These are phyloP conservation scores for Zapornia atra DNA, from an alignment of 2,113 vertebrate genomes.

Conservation along the genomic window DNA sequence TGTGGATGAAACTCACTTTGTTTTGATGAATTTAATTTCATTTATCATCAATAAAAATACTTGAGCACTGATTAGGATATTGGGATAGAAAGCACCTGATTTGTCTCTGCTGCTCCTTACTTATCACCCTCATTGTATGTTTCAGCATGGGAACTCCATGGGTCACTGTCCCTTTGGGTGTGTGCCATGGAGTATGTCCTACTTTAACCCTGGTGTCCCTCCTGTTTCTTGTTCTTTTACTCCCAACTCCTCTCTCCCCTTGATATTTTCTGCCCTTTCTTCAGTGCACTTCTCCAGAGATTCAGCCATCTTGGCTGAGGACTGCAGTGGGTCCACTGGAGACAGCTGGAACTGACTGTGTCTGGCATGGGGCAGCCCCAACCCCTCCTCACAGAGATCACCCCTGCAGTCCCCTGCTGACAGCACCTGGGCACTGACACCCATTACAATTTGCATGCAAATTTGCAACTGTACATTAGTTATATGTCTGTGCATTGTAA, in stretches of 20 bases:
- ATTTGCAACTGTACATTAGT: background rate
- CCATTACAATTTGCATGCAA: background rate
- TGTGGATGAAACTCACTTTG: background rate
- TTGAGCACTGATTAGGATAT: background rate
- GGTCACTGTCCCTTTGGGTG: background rate
- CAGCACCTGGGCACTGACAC: background rate
- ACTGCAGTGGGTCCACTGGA: background rate
- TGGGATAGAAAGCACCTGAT: background rate
- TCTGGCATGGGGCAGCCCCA: background rate
- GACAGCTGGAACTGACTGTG: background rate
- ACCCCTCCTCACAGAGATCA: background rate
- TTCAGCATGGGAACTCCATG: background rate
- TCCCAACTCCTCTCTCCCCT: background rate
- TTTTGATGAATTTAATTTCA: background rate
- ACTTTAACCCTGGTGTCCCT: background rate
- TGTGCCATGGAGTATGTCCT: background rate
- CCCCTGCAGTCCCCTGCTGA: background rate
- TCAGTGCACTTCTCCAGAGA: background rate
- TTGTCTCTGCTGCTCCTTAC: background rate
- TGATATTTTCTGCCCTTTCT: background rate
- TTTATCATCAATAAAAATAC: background rate
- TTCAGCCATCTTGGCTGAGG: background rate
- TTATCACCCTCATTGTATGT: background rate
- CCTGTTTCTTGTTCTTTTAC: background rate
- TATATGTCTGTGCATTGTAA: background rate